Conservation (phyloP, 2,797 vertebrate species). For the Manis crassicaudata region DNA sequence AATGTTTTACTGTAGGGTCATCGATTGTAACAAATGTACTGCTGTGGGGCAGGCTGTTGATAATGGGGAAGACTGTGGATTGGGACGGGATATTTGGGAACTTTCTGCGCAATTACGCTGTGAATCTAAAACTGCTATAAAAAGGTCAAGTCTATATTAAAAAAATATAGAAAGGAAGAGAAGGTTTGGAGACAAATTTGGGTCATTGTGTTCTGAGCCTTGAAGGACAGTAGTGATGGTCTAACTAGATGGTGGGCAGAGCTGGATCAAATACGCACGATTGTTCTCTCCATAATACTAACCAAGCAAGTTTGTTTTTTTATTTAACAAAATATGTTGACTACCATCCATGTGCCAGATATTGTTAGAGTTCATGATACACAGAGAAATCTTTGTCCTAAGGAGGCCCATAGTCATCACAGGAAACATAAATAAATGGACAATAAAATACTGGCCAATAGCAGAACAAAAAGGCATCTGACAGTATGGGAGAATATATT, state of each 20-base stretch:
- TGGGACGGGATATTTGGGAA: not conserved
- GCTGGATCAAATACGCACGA: too few relatives aligned
- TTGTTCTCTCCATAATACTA: not conserved
- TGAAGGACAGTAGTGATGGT: not conserved
- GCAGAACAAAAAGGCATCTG: too few relatives aligned
- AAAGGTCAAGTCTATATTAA: not conserved
- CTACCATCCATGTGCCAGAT: not conserved
- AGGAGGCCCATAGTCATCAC: not conserved
- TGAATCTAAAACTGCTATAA: not conserved
- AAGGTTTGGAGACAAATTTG: not conserved
- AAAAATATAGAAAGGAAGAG: not conserved
- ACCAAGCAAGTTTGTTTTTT: not conserved
- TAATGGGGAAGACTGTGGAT: not conserved
- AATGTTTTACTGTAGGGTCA: not conserved
- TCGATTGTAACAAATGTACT: not conserved
- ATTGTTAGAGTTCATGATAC: not conserved
- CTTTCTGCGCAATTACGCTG: not conserved
- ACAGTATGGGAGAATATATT: too few relatives aligned
- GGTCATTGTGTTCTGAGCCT: not conserved
- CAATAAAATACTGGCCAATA: not conserved
- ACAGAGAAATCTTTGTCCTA: not conserved
- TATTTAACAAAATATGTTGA: not conserved
- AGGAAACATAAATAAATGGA: not conserved
- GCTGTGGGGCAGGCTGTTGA: too few relatives aligned
- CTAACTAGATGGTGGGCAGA: not conserved